Evolutionary conservation across 2,888 invertebrate species (phyloP), one percentile per base, ranked within the genome.

Genomic region (Gastrophysa polygoni): DNA sequence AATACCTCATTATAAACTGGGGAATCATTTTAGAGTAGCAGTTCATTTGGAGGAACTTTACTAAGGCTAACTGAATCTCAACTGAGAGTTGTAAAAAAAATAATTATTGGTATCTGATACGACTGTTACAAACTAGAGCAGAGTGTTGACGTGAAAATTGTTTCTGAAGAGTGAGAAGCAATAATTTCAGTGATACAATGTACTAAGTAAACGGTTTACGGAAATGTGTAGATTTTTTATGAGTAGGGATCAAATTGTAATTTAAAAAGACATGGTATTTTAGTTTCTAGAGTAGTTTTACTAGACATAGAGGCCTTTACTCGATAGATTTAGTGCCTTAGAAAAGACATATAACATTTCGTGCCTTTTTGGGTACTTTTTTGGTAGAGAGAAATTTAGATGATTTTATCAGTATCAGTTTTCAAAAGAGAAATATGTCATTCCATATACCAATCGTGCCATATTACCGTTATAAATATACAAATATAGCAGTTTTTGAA

Each of bases 311-410:
- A 77, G 77, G 77, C 78, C 78, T 79, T 78, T 73, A 72, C 72
- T 66, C 55, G 6, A 69, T 71, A 74, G 73, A 66, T 78, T 76
- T 79, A 78, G 80, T 80, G 80, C 80, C 80, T 80, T 80, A 80
- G 80, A 74, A 78, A 77, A 78, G 78, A 79, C 78, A 78, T 77
- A 78, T 78, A 78, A 74, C 68, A 51, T 68, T 68, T 68, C 64
- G 77, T 77, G 77, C 77, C 77, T 77, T 76, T 73, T 73, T 72
- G 70, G 76, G 73, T 72, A 72, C 68, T 51, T 67, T 67, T 71
- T 69, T 69, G 62, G 63, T 68, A 68, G 67, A 62, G 68, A 64
- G 21, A 60, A 63, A 55, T 66, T 65, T 71, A 64, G 68, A 68
- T 58, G 59, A 61, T 61, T 56, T 52, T n/a, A n/a, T n/a, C n/a